Conservation (phyloP, 2,113 vertebrate species). For the Odocoileus virginianus region DNA sequence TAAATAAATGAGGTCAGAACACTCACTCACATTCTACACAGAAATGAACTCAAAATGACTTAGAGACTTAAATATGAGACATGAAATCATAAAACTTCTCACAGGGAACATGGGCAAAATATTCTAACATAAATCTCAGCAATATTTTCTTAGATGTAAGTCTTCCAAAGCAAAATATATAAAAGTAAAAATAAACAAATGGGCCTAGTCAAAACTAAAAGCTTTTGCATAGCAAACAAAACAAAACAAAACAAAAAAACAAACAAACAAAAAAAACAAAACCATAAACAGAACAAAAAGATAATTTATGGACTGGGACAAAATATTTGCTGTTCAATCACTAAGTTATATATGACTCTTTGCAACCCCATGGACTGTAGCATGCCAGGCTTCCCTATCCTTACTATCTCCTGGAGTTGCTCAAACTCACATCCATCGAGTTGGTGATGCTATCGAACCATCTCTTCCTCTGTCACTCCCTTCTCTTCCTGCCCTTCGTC, state of each 20-base stretch:
- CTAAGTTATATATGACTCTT: not conserved
- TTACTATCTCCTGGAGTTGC: not conserved
- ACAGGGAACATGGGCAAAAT: not conserved
- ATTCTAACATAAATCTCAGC: not conserved
- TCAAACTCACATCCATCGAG: not conserved
- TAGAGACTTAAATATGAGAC: not conserved
- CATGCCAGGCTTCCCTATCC: not conserved
- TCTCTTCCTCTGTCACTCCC: not conserved
- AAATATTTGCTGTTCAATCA: not conserved
- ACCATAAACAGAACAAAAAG: not conserved
- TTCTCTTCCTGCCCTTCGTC: not conserved
- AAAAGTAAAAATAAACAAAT: not conserved
- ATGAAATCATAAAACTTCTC: not conserved
- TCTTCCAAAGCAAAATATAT: not conserved
- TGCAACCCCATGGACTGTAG: not conserved
- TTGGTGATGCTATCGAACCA: not conserved
- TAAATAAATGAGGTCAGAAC: not conserved
- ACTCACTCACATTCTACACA: not conserved
- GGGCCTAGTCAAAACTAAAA: not conserved
- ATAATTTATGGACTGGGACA: not conserved
- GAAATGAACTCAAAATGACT: not conserved
- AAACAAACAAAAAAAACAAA: not conserved
- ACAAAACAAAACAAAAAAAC: not conserved
- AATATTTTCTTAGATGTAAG: not conserved
- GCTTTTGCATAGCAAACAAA: not conserved